Conservation (phyloP, 2,797 vertebrate species). For the Phoeniculus purpureus region DNA sequence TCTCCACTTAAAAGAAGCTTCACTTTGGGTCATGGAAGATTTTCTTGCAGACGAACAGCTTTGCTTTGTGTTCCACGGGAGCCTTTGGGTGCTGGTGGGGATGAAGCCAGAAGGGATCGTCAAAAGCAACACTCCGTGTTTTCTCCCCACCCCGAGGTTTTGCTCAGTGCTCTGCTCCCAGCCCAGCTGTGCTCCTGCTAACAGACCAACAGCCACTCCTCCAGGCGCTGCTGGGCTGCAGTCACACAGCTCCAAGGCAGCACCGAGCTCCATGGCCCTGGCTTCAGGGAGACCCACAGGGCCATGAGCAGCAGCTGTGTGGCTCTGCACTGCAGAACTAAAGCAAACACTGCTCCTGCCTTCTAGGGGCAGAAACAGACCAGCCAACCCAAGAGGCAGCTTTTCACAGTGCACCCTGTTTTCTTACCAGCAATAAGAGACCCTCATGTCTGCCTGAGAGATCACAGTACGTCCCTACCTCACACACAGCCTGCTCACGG, state of each 20-base stretch:
- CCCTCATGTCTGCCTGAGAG: not conserved
- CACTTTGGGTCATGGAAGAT: not conserved
- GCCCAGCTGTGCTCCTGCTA: not conserved
- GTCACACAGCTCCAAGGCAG: no score
- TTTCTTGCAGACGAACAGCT: not conserved
- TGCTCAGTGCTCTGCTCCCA: not conserved
- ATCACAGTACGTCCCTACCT: not conserved
- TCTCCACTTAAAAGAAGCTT: not conserved
- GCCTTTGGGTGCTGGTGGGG: not conserved
- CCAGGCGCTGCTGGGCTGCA: no score
- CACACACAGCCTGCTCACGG: not conserved
- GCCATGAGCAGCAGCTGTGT: no score
- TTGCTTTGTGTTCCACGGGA: not conserved
- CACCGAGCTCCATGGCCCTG: no score
- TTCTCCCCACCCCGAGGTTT: not conserved
- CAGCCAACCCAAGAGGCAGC: accelerated
- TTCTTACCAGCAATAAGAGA: not conserved
- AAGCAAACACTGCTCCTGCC: not conserved
- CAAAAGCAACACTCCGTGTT: not conserved
- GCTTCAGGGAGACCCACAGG: no score
- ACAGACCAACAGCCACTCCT: no score
- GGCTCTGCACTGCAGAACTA: not conserved
- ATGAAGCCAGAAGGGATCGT: not conserved
- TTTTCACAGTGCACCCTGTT: not conserved
- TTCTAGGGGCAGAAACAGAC: not conserved